Percentiles rank a stretch among this genome's conserved stretches.
These are phyloP conservation scores for Merodon equestris DNA, from an alignment of 2,888 invertebrate species.

Conservation along the genomic window DNA sequence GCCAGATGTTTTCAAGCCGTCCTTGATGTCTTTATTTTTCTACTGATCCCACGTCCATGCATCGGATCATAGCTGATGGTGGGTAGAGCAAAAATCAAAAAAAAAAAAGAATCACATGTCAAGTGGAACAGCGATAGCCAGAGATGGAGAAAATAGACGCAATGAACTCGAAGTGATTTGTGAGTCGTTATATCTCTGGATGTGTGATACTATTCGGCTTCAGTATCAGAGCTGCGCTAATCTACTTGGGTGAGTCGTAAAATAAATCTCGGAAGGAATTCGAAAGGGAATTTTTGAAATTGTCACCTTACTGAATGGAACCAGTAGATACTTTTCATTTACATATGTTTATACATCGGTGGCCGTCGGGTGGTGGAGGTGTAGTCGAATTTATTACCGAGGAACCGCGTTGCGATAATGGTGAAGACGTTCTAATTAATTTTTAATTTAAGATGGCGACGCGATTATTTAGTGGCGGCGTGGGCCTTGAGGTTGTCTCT, in stretches of 20 bases:
- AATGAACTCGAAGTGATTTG: conserved; percentile 65
- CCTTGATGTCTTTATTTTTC: conserved; percentile 45
- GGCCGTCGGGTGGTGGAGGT: not conserved
- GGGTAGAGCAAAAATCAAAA: too few relatives aligned
- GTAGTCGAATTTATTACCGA: conserved; percentile 27
- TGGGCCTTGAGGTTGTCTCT: conserved; percentile 20
- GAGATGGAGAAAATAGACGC: conserved; percentile 5
- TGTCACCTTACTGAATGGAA: conserved; percentile 53
- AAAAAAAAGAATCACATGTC: not conserved
- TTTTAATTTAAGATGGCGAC: conserved; percentile 40
- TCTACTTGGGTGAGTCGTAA: conserved; percentile 55
- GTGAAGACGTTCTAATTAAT: conserved; percentile 53
- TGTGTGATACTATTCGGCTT: conserved; percentile 56
- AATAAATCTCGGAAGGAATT: conserved; percentile 62
- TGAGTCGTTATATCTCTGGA: conserved; percentile 58
- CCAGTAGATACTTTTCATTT: conserved; percentile 9
- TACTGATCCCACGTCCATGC: too few relatives aligned
- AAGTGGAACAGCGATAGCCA: not conserved
- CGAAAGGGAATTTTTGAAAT: conserved; percentile 62
- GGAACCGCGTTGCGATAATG: conserved; percentile 22
- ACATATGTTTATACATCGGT: not conserved
- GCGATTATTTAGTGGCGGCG: conserved; percentile 44
- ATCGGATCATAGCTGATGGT: too few relatives aligned
- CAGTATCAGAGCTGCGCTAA: conserved; percentile 58
- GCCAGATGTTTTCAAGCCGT: conserved; percentile 57